phyloP scores from a whole-genome alignment of 2,113 vertebrate species.

The Sus scrofa region T2T-Sscrofa CM000824.6:230873501-230874000 shows the following conservation, averaged over 20 bases:
- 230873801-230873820: fast-evolving
- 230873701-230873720: neutral
- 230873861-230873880: neutral
- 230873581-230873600: fast-evolving
- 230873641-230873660: neutral
- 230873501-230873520: fast-evolving
- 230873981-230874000: neutral
- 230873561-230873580: fast-evolving
- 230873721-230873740: neutral
- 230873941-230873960: neutral
- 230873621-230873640: neutral
- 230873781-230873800: fast-evolving
- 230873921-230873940: fast-evolving
- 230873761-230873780: fast-evolving
- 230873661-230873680: neutral
- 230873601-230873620: fast-evolving
- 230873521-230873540: neutral
- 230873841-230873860: neutral
- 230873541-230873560: fast-evolving
- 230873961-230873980: fast-evolving
- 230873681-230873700: neutral
- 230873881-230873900: fast-evolving
- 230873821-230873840: fast-evolving
- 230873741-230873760: fast-evolving
- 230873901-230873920: no score